Base-by-base conservation (phyloP, 2,888 invertebrate species). In the Poecilobothrus nobilitatus region DNA sequence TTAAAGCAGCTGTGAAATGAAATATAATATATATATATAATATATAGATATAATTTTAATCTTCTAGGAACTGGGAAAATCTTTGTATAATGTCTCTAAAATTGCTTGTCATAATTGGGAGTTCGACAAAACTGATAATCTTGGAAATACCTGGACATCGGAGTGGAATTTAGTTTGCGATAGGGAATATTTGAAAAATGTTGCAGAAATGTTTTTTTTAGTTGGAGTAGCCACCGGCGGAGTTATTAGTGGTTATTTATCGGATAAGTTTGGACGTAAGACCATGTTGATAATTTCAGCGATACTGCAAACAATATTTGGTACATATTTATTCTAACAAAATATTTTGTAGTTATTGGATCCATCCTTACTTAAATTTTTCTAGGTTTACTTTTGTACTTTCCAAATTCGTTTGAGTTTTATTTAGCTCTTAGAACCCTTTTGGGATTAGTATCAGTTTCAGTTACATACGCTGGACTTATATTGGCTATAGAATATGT, bases 121-220 rank as follows among this genome's bases (percentile, higher is more conserved):
- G 71, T 89, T 85, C 75, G 87, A 87, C 74, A 79, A 80, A 15
- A 73, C 80, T 67, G 82, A 82, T 72, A 80, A 78, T 73, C 75
- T 81, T 69, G 89, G 89, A 9, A 84, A 86, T 72, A 91, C 90
- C 1, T 87, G 91, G 73, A 88, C 89, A 70, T 88, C 89, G 0
- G 89, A 92, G 84, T 92, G 91, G 88, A 83, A 86, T 75, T 81
- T 92, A 73, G 89, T 92, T 20, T 92, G 92, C 77, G 90, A 90
- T 73, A 84, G 86, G 76, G 86, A 87, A 70, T 85, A 86, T 74
- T 81, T 91, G 68, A 88, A 87, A 71, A 90, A 87, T 77, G 82
- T 91, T 41, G 89, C 90, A 15, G 92, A 91, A 81, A 90, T 91
- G 82, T 87, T 89, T 78, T 92, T 91, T 80, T 82, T 92, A 71